Percentiles rank a stretch among this genome's conserved stretches.
phyloP scores from a whole-genome alignment of 2,888 invertebrate genomes.

The Malachius bipustulatus region DNA sequence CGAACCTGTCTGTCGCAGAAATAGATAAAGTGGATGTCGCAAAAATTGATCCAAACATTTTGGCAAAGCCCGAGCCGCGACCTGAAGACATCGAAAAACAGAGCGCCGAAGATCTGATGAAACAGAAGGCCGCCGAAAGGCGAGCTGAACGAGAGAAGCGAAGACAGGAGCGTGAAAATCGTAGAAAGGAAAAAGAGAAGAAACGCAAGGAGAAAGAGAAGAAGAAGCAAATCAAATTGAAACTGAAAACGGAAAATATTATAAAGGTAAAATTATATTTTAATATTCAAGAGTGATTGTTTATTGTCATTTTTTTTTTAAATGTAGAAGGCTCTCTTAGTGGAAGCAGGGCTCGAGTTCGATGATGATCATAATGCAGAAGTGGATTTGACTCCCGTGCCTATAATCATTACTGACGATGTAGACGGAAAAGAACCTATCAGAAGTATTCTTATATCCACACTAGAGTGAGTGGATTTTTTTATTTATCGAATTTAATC shows the following conservation, averaged over 20 bases:
- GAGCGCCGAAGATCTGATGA: conserved; percentile 28
- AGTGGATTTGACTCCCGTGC: conserved; percentile 26
- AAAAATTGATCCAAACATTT: conserved; percentile 6
- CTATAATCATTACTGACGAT: conserved; percentile 21
- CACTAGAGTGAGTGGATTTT: conserved; percentile 39
- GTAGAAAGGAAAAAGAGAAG: conserved; percentile 33
- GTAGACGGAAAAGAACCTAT: conserved; percentile 35
- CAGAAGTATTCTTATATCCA: conserved; percentile 45
- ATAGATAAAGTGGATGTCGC: conserved; percentile 8
- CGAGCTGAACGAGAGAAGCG: conserved; percentile 32
- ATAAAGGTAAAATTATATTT: conserved; percentile 36
- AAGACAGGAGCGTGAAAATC: conserved; percentile 31
- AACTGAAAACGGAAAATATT: conserved; percentile 34
- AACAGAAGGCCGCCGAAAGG: conserved; percentile 29
- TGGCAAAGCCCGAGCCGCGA: neutral
- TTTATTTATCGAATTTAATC: too few species aligned
- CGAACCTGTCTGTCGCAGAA: conserved; percentile 9
- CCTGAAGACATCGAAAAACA: conserved; percentile 17
- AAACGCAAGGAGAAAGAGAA: conserved; percentile 33
- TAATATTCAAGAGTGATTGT: conserved; percentile 8
- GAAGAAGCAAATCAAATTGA: conserved; percentile 30
- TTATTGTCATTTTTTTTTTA: too few species aligned
- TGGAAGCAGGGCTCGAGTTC: conserved; percentile 23
- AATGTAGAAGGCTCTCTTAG: conserved; percentile 26
- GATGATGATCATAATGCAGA: conserved; percentile 16